Conservation (phyloP, 2,113 vertebrate genomes). For the Esox niger region DNA sequence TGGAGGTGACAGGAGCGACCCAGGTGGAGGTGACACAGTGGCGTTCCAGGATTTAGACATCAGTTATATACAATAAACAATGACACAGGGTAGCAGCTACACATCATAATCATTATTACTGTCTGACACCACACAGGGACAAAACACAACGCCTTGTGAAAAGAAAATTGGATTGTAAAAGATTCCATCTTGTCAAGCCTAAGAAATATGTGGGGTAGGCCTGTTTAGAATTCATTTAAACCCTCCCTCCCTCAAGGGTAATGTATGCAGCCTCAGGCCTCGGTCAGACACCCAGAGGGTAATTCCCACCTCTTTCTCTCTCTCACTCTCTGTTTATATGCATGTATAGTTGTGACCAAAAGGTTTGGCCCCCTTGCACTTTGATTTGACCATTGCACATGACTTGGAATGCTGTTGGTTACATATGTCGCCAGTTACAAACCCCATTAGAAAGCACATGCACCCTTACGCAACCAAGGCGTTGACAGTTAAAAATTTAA, state of each 20-base stretch:
- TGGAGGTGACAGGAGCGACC: constrained; percentile 20
- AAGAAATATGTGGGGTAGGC: constrained; percentile 41
- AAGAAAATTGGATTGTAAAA: constrained; percentile 57
- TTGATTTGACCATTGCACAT: too few relatives aligned
- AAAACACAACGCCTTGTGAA: constrained; percentile 45
- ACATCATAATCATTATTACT: constrained; percentile 43
- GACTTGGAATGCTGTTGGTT: too few relatives aligned
- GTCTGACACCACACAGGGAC: constrained; percentile 6
- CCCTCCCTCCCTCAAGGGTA: constrained; percentile 64
- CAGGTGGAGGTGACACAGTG: background rate
- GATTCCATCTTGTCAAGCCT: constrained; percentile 41
- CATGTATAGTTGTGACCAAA: too few relatives aligned
- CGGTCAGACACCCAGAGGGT: constrained; percentile 50
- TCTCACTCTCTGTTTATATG: too few relatives aligned
- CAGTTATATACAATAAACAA: too few relatives aligned
- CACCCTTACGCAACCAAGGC: too few relatives aligned
- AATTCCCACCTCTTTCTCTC: too few relatives aligned
- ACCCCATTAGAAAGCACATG: too few relatives aligned
- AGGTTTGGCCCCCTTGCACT: too few relatives aligned
- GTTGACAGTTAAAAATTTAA: too few relatives aligned
- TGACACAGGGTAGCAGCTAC: too few relatives aligned
- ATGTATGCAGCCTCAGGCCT: constrained; percentile 69
- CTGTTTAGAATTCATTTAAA: constrained; percentile 52
- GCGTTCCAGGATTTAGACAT: background rate
- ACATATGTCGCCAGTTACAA: too few relatives aligned